A percentile compares a stretch with the other conserved stretches of the same genome.
Conservation (phyloP, 2,797 vertebrate genomes). For the Fistularia tabacaria region DNA sequence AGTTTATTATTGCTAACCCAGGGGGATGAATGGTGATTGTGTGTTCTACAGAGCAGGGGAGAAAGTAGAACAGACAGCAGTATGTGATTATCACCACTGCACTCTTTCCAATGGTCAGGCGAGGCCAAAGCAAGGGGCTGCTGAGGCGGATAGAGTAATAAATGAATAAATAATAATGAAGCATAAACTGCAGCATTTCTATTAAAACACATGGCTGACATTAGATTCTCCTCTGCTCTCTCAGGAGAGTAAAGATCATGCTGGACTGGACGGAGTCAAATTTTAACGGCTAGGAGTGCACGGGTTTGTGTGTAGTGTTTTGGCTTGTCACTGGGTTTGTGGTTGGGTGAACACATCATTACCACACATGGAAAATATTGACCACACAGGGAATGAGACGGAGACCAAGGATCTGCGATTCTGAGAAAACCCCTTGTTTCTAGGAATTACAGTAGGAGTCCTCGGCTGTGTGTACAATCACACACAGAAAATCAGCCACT, state of each 20-base stretch:
- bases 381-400: constrained; percentile 33
- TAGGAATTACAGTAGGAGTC: constrained; percentile 2
- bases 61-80: constrained; percentile 13
- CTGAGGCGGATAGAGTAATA: background rate
- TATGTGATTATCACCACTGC: constrained; percentile 26
- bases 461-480: background rate
- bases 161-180: no score
- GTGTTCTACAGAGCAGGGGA: constrained; percentile 4
- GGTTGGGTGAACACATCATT: constrained; percentile 19
- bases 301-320: background rate
- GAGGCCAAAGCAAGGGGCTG: background rate
- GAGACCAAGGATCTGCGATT: constrained; percentile 2
- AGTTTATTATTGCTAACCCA: constrained; percentile 25
- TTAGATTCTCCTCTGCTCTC: no score
- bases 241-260: no score
- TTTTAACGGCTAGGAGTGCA: background rate
- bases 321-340: constrained; percentile 4
- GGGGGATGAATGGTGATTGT: constrained; percentile 11
- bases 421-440: constrained; percentile 21
- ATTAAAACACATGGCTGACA: no score
- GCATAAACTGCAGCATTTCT: no score
- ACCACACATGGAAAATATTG: constrained; percentile 51
- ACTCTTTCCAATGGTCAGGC: constrained; percentile 5
- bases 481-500: no score
- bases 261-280: no score